phyloP scores from a whole-genome alignment of 2,113 vertebrate species.

The Oncorhynchus mykiss region DNA sequence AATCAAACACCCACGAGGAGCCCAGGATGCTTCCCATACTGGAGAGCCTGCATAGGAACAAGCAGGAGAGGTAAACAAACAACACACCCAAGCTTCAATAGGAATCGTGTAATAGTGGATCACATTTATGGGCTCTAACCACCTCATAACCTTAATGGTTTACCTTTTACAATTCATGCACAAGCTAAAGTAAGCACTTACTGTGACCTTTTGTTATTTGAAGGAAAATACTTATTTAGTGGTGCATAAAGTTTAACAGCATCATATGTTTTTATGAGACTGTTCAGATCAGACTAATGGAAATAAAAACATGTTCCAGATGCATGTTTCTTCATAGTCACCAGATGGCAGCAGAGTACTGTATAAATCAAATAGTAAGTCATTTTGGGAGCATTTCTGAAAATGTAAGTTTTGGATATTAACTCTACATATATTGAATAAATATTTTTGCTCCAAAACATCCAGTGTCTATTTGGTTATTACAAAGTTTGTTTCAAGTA shows the following conservation, averaged over 20 bases:
- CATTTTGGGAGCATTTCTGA: not conserved
- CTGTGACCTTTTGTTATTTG: too few relatives aligned
- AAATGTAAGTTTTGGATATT: not conserved
- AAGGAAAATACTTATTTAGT: too few relatives aligned
- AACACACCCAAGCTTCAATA: not conserved
- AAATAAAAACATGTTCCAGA: not conserved
- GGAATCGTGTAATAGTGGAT: not conserved
- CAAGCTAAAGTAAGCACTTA: not conserved
- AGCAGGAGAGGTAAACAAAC: not conserved
- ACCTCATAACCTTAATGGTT: not conserved
- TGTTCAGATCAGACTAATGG: not conserved
- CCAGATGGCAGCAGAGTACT: slow-evolving; percentile 61
- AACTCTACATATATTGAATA: not conserved
- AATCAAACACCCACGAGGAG: not conserved
- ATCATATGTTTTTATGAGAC: not conserved
- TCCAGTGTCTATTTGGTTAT: too few relatives aligned
- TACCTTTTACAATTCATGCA: not conserved
- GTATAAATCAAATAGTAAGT: not conserved
- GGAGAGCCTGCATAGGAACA: not conserved
- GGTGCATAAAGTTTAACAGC: not conserved
- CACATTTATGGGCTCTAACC: not conserved
- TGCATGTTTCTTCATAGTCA: slow-evolving; percentile 15
- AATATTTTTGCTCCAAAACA: too few relatives aligned
- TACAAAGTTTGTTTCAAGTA: too few relatives aligned
- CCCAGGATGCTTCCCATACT: not conserved